phyloP scores from a whole-genome alignment of 2,888 invertebrate species.

The Andrena trimmerana region DNA sequence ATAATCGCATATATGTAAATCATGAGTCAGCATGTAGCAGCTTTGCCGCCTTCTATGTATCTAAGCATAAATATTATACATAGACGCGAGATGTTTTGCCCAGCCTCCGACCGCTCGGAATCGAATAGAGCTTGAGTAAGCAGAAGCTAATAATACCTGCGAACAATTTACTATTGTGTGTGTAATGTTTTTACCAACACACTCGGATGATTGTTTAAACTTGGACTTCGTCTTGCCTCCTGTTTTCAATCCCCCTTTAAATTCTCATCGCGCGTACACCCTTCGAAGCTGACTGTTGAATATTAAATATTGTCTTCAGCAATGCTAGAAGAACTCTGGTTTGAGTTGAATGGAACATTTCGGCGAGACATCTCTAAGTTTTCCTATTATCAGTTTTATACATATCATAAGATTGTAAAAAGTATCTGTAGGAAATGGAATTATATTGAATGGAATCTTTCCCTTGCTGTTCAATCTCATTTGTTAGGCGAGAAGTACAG shows the following conservation, averaged over 20 bases:
- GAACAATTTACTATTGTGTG: constrained; percentile 10
- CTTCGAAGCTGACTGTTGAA: neutral
- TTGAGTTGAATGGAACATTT: constrained; percentile 31
- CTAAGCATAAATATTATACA: constrained; percentile 66
- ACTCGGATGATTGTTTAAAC: constrained; percentile 27
- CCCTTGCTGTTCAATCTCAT: constrained; percentile 16
- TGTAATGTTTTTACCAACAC: constrained; percentile 59
- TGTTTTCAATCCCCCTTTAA: constrained; percentile 9
- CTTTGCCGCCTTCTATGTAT: constrained; percentile 72
- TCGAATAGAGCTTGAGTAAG: constrained; percentile 64
- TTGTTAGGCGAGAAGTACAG: constrained; percentile 21
- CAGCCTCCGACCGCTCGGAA: constrained; percentile 62
- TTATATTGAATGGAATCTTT: constrained; percentile 36
- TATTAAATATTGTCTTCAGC: constrained; percentile 64
- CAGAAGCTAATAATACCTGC: constrained; percentile 41
- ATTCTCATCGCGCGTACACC: neutral
- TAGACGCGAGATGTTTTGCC: constrained; percentile 54
- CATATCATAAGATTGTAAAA: constrained; percentile 65
- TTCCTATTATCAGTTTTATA: constrained; percentile 60
- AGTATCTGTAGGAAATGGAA: constrained; percentile 34
- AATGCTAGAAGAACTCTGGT: constrained; percentile 46
- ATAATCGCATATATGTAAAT: constrained; percentile 68
- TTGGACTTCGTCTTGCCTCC: constrained; percentile 39
- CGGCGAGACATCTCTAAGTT: constrained; percentile 31
- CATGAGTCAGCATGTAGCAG: constrained; percentile 70